Evolutionary conservation across 2,888 invertebrate species (phyloP).

Genomic region (Brenthis daphne): DNA sequence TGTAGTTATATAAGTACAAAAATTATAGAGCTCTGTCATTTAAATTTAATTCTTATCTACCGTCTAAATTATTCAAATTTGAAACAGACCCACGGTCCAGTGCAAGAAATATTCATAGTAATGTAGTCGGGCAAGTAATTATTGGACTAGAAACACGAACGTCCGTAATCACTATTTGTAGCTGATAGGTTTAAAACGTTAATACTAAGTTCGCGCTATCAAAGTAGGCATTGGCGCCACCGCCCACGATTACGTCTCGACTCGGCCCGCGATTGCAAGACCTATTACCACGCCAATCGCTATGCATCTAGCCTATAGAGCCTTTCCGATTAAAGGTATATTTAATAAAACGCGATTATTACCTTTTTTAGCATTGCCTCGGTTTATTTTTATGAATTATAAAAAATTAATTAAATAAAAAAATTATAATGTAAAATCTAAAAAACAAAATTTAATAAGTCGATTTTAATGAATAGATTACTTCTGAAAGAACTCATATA

Average conservation of each 20-base stretch:
- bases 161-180: conserved; percentile 62
- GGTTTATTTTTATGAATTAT: background rate
- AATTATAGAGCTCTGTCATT: conserved; percentile 1
- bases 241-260: conserved; percentile 50
- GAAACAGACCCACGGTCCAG: conserved; percentile 35
- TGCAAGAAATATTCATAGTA: conserved; percentile 40
- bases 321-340: conserved; percentile 25
- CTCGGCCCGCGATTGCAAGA: conserved; percentile 46
- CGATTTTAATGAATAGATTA: too few species aligned
- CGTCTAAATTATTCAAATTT: conserved; percentile 33
- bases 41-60: conserved; percentile 18
- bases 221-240: conserved; percentile 51
- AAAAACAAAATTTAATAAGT: too few species aligned
- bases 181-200: conserved; percentile 53
- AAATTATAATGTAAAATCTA: too few species aligned
- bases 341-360: conserved; percentile 6
- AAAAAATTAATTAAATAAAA: background rate
- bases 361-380: background rate
- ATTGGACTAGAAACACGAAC: conserved; percentile 58
- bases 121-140: conserved; percentile 52
- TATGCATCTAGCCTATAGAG: conserved; percentile 34
- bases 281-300: conserved; percentile 45
- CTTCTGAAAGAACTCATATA: too few species aligned
- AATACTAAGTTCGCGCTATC: conserved; percentile 50
- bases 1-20: background rate